phyloP scores from a whole-genome alignment of 2,797 vertebrate genomes.

The Eleutherodactylus coqui region DNA sequence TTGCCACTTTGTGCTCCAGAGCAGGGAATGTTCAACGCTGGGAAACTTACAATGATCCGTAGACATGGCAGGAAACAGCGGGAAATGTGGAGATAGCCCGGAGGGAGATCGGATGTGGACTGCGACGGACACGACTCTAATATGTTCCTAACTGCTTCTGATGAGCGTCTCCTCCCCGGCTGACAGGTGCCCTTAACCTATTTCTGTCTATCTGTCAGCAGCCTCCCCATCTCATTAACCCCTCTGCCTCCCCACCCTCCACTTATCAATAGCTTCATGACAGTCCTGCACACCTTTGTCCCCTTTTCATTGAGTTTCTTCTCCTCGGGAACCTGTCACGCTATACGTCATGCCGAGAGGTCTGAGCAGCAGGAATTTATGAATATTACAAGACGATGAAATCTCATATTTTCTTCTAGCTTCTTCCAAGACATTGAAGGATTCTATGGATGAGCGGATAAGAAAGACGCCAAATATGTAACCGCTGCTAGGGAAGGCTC shows the following conservation, averaged over 20 bases:
- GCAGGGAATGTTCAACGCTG: background rate
- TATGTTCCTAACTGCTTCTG: conserved; percentile 28
- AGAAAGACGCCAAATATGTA: background rate
- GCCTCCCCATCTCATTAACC: conserved; percentile 46
- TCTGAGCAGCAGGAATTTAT: background rate
- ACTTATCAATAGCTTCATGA: conserved; percentile 17
- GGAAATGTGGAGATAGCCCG: conserved; percentile 3
- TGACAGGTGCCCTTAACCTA: conserved; percentile 59
- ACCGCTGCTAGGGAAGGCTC: background rate
- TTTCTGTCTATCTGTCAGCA: conserved; percentile 40
- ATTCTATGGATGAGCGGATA: background rate
- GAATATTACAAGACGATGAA: background rate
- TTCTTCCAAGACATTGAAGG: background rate
- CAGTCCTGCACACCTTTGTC: background rate
- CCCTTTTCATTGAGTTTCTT: background rate
- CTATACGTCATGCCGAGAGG: background rate
- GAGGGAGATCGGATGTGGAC: background rate
- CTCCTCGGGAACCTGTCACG: background rate
- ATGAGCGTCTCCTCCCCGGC: conserved; percentile 6
- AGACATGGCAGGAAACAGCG: background rate
- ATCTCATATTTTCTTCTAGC: background rate
- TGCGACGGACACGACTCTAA: conserved; percentile 27
- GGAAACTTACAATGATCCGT: background rate
- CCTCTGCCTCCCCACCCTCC: conserved; percentile 1
- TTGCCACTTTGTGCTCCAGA: background rate